Evolutionary conservation across 35 echinoderm and acorn worm genomes (phyloP).

Genomic region (Amphiura filiformis): DNA sequence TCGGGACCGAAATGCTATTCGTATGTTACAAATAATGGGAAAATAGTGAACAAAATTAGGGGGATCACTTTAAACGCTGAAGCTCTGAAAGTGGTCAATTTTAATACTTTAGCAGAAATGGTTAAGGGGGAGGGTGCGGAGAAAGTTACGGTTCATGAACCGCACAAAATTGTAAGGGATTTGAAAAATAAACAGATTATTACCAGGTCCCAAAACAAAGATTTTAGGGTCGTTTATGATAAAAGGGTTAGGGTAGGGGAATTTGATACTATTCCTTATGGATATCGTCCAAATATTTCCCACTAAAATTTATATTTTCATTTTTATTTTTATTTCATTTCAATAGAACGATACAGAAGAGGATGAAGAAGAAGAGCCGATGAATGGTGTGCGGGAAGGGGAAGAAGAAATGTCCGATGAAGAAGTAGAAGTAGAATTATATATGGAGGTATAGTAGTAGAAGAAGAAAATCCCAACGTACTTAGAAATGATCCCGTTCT

Average conservation of each 20-base stretch:
- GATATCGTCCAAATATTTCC: not conserved
- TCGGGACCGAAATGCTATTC: conserved; percentile 58
- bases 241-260: conserved; percentile 37
- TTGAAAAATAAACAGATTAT: conserved; percentile 18
- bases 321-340: not conserved
- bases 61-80: conserved; percentile 40
- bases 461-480: too few species aligned
- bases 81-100: conserved; percentile 31
- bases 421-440: not conserved
- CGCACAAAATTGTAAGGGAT: conserved; percentile 28
- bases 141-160: not conserved
- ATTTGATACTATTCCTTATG: conserved; percentile 38
- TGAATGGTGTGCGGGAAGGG: too few species aligned
- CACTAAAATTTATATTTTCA: not conserved
- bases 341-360: not conserved
- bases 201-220: conserved; percentile 23
- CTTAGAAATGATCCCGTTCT: too few species aligned
- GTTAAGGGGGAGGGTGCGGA: not conserved
- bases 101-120: conserved; percentile 35
- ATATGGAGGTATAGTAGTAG: too few species aligned
- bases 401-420: not conserved
- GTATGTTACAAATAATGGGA: conserved; percentile 33
- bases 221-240: conserved; percentile 39
- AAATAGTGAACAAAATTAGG: conserved; percentile 29
- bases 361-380: too few species aligned